Percentiles rank a stretch among this genome's conserved stretches.
Conservation (phyloP, 2,888 invertebrate species). For the Isoperla grammatica region DNA sequence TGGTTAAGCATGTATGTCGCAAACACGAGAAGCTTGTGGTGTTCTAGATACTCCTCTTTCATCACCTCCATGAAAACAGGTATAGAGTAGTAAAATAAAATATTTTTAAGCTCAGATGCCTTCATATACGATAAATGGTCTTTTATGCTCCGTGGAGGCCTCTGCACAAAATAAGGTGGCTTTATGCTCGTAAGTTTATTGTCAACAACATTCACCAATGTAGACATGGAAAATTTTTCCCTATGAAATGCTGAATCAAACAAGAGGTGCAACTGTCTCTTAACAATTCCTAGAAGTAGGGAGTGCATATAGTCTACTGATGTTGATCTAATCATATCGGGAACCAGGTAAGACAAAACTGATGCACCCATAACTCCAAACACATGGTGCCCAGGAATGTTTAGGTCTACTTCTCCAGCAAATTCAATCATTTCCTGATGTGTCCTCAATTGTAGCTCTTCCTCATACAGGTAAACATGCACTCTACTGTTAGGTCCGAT, state of each 20-base stretch:
- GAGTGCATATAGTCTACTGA: constrained; percentile 20
- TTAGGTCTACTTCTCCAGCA: not conserved
- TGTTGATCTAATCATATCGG: constrained; percentile 17
- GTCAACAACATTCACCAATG: constrained; percentile 23
- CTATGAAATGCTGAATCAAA: constrained; percentile 16
- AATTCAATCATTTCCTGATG: constrained; percentile 7
- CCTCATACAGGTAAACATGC: constrained; percentile 20
- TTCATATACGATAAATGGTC: constrained; percentile 30
- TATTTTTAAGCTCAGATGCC: constrained; percentile 30
- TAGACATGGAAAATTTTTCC: constrained; percentile 19
- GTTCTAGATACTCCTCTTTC: constrained; percentile 28
- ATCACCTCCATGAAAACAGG: constrained; percentile 30
- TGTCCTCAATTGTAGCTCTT: constrained; percentile 1
- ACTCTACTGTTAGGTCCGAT: constrained; percentile 3
- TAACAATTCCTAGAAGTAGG: constrained; percentile 14
- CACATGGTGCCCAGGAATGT: not conserved
- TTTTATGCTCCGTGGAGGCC: constrained; percentile 28
- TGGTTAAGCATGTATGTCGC: constrained; percentile 28
- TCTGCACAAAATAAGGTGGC: constrained; percentile 28
- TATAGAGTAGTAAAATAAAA: constrained; percentile 31
- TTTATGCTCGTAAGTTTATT: constrained; percentile 18
- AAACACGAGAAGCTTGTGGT: constrained; percentile 29
- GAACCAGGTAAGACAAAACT: constrained; percentile 13
- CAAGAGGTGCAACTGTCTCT: constrained; percentile 18
- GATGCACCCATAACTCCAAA: constrained; percentile 21